Percentiles rank a stretch among this genome's conserved stretches.
Conservation (phyloP, 1,140 invertebrate genomes). For the Drosophila bifasciata region DNA sequence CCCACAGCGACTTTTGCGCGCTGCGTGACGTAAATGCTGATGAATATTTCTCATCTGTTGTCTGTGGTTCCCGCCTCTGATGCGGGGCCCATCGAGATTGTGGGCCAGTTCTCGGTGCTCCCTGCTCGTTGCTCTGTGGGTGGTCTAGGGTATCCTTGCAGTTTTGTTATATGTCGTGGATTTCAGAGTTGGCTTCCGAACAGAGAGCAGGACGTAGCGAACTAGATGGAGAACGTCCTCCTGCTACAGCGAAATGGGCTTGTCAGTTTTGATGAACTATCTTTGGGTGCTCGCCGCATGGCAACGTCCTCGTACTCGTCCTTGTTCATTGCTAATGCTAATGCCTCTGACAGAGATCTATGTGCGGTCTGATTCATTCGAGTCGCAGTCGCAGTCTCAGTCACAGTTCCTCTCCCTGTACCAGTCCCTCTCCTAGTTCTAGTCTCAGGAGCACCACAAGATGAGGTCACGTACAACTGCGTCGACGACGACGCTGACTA, state of each 20-base stretch:
- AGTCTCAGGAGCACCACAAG: conserved; percentile 32
- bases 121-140: neutral
- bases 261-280: conserved; percentile 82
- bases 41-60: conserved; percentile 74
- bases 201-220: neutral
- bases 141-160: conserved; percentile 35
- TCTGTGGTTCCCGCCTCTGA: conserved; percentile 37
- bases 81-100: conserved; percentile 3
- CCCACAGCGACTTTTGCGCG: conserved; percentile 59
- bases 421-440: neutral
- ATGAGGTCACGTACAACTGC: conserved; percentile 68
- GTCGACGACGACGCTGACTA: conserved; percentile 59
- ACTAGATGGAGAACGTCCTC: conserved; percentile 9
- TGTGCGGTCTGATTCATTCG: conserved; percentile 75
- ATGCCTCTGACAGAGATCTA: conserved; percentile 75
- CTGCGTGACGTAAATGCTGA: conserved; percentile 81
- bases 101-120: conserved; percentile 9
- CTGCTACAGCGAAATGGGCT: conserved; percentile 64
- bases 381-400: conserved; percentile 29
- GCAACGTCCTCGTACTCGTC: conserved; percentile 1
- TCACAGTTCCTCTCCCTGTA: conserved; percentile 3
- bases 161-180: conserved; percentile 64
- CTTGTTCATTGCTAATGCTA: conserved; percentile 66
- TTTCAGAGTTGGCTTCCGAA: conserved; percentile 33
- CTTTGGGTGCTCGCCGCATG: conserved; percentile 41